These are phyloP conservation scores for Pterobdella sp. DNA, from an alignment of 2,888 invertebrate genomes.

Conservation along the genomic window DNA sequence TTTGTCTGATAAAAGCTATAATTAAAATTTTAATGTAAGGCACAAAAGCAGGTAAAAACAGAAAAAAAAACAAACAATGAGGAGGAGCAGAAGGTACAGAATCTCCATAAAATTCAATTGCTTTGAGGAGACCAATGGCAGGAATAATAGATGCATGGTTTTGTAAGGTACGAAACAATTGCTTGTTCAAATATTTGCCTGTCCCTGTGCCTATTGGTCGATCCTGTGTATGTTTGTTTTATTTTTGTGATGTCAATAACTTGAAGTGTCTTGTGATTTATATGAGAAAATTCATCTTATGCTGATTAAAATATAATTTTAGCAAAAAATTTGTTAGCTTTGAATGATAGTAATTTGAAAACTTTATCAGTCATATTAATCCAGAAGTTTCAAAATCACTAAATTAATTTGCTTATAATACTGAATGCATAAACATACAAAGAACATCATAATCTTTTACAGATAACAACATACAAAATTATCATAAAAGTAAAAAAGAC, in stretches of 20 bases:
- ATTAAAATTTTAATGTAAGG: no score
- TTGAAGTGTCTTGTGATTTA: neutral
- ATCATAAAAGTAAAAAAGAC: no score
- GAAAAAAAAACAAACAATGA: neutral
- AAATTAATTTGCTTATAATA: no score
- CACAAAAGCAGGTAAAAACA: neutral
- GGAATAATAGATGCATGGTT: conserved; percentile 55
- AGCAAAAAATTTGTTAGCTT: neutral
- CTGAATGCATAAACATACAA: no score
- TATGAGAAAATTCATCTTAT: no score
- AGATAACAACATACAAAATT: no score
- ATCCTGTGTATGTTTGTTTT: conserved; percentile 47
- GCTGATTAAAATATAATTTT: neutral
- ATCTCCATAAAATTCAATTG: conserved; percentile 46
- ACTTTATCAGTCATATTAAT: no score
- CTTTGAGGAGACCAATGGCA: conserved; percentile 53
- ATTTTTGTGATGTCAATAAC: neutral
- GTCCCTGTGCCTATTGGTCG: conserved; percentile 56
- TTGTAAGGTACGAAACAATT: conserved; percentile 52
- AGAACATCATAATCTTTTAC: no score
- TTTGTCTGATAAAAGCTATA: no score
- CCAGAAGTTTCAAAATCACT: no score
- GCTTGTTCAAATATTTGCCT: conserved; percentile 54
- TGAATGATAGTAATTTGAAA: neutral
- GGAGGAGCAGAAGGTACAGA: neutral